Evolutionary conservation across 2,113 vertebrate genomes (phyloP).

Genomic region (Pelecanus crispus): DNA sequence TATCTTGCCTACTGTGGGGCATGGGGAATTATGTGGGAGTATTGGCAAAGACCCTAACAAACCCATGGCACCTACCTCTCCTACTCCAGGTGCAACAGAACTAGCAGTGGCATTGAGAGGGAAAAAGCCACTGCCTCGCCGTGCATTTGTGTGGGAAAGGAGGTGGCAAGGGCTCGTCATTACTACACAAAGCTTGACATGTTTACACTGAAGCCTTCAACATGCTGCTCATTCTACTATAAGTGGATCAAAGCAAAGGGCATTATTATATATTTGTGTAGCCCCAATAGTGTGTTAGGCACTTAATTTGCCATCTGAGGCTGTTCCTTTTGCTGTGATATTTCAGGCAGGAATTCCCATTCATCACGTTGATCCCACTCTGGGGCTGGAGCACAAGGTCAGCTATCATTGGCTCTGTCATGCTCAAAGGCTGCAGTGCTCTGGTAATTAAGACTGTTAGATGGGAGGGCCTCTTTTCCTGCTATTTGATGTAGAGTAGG

Average conservation of each 20-base stretch:
- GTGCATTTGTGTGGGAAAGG: not conserved
- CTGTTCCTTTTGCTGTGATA: not conserved
- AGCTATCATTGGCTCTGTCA: slow-evolving; percentile 5
- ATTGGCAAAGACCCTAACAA: not conserved
- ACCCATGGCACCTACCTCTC: rapidly evolving
- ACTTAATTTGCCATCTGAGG: slow-evolving; percentile 34
- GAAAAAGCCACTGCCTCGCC: not conserved
- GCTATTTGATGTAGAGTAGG: slow-evolving; percentile 23
- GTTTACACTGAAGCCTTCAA: slow-evolving; percentile 11
- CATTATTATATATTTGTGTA: slow-evolving; percentile 23
- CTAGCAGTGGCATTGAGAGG: not conserved
- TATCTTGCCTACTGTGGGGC: not conserved
- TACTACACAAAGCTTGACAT: not conserved
- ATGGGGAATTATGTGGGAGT: not conserved
- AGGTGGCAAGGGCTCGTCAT: not conserved
- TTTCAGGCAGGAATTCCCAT: slow-evolving; percentile 4
- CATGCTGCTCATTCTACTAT: not conserved
- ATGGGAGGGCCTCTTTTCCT: slow-evolving; percentile 25
- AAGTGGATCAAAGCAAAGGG: not conserved
- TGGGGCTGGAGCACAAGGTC: slow-evolving; percentile 24
- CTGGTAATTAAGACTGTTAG: slow-evolving; percentile 27
- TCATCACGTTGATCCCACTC: not conserved
- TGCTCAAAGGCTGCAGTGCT: slow-evolving; percentile 10
- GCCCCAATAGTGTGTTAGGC: not conserved
- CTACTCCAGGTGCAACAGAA: not conserved